Evolutionary conservation across 2,797 vertebrate species (phyloP), one percentile per base, ranked within the genome.

Genomic region (Scarus forsteni): DNA sequence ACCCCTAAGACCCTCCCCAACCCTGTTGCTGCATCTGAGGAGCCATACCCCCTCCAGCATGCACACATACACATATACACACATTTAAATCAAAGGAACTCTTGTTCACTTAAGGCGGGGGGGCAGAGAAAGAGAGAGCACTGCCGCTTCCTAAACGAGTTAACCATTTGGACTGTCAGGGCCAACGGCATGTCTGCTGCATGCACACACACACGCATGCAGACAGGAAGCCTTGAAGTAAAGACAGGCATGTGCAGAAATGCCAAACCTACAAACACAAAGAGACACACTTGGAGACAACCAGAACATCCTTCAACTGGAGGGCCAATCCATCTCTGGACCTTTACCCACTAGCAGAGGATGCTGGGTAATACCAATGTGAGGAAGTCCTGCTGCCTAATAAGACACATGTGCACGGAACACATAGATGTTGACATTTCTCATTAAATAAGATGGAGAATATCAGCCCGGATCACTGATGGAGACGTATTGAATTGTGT

Each of bases 31-130:
- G 92, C 93, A 91, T 95, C 61, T 39, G 8, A 70, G 53, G 34
- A 93, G 93, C 93, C 93, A 40, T 63, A 12, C 87, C 89, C 89
- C 91, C 91, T 62, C 27, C 27, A 92, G 93, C 95, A 15, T 94
- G 89, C 90, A 42, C 53, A 51, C 70, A 62, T 49, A 70, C 62
- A 62, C 71, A 70, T 66, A 67, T 63, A 56, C 67, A 72, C 69
- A 70, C 68, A 81, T 66, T 80, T 77, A 92, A 93, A 94, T 97
- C 96, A 98, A 96, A 97, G 96, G 90, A 95, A 95, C 94, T 96
- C 95, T 96, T 97, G 96, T 96, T 95, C 92, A 76, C 92, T 90
- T 93, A 94, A 92, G 90, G 85, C 77, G 81, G 70, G 84, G 74
- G 46, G 48, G 51, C 46, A 45, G 51, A 56, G 59, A 64, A 67